A percentile compares a stretch with the other conserved stretches of the same genome.
These are phyloP conservation scores for Epinotia ramella DNA, from an alignment of 2,888 invertebrate species.

Conservation along the genomic window DNA sequence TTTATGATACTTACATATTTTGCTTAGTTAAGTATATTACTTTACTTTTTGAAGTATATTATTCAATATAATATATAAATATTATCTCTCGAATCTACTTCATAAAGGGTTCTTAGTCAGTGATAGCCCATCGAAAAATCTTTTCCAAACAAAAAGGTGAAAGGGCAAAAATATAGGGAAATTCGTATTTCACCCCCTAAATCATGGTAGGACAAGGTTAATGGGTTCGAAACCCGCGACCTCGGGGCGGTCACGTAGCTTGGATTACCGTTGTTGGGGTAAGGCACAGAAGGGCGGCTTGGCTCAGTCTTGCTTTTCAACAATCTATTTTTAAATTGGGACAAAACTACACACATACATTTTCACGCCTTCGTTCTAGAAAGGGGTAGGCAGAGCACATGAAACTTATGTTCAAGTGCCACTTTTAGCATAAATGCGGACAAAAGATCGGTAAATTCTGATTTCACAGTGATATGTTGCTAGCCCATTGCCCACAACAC, in stretches of 20 bases:
- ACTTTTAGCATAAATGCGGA: too few relatives aligned
- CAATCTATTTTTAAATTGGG: not conserved
- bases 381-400: too few relatives aligned
- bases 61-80: too few relatives aligned
- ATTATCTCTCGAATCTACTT: conserved; percentile 51
- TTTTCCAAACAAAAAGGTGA: conserved; percentile 66
- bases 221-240: conserved; percentile 78
- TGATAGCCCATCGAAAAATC: conserved; percentile 73
- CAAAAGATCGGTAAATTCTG: too few relatives aligned
- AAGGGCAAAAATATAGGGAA: conserved; percentile 68
- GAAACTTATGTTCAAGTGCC: too few relatives aligned
- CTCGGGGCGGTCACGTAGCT: conserved; percentile 78
- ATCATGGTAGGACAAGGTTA: conserved; percentile 82
- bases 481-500: too few relatives aligned
- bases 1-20: too few relatives aligned
- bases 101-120: conserved; percentile 64
- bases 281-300: conserved; percentile 39
- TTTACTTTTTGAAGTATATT: too few relatives aligned
- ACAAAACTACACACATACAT: too few relatives aligned
- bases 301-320: not conserved
- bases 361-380: too few relatives aligned
- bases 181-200: conserved; percentile 77
- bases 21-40: too few relatives aligned
- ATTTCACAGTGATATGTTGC: too few relatives aligned
- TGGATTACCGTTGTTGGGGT: conserved; percentile 43